A percentile compares a stretch with the other conserved stretches of the same genome.
phyloP scores from a whole-genome alignment of 2,888 invertebrate genomes.

The Sphecodes monilicornis region DNA sequence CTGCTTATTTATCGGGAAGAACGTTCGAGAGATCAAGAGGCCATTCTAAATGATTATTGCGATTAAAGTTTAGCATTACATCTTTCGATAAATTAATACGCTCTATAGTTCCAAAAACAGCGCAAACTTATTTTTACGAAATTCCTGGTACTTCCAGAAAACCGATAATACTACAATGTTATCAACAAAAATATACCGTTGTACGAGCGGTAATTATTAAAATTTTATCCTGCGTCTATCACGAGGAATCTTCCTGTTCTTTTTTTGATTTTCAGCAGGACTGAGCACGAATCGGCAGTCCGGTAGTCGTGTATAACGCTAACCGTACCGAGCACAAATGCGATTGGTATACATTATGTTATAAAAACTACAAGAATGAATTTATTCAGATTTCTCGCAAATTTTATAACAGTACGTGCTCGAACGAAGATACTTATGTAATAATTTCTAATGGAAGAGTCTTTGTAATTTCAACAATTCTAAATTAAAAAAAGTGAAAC shows the following conservation, averaged over 20 bases:
- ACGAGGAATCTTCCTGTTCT: neutral
- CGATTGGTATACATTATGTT: too few relatives aligned
- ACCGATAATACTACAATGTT: neutral
- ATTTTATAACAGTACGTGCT: too few relatives aligned
- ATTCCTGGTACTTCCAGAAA: neutral
- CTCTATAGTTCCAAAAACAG: neutral
- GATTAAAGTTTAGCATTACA: neutral
- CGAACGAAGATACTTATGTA: too few relatives aligned
- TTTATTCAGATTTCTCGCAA: too few relatives aligned
- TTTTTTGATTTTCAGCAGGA: neutral
- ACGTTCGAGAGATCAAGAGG: neutral
- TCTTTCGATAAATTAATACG: neutral
- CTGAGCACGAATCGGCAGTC: neutral
- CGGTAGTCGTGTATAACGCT: neutral
- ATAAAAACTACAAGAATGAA: too few relatives aligned
- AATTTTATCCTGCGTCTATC: neutral
- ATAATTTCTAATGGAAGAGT: too few relatives aligned
- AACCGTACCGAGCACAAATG: too few relatives aligned
- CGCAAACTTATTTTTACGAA: neutral
- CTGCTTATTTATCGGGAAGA: constrained; percentile 13
- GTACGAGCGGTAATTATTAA: neutral
- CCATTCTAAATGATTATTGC: neutral
- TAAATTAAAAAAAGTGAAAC: too few relatives aligned
- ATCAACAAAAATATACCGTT: neutral
- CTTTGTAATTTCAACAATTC: too few relatives aligned